Percentiles rank a stretch among this genome's conserved stretches.
These are phyloP conservation scores for Larimichthys polyactis DNA, from an alignment of 2,113 vertebrate genomes.

Conservation along the genomic window DNA sequence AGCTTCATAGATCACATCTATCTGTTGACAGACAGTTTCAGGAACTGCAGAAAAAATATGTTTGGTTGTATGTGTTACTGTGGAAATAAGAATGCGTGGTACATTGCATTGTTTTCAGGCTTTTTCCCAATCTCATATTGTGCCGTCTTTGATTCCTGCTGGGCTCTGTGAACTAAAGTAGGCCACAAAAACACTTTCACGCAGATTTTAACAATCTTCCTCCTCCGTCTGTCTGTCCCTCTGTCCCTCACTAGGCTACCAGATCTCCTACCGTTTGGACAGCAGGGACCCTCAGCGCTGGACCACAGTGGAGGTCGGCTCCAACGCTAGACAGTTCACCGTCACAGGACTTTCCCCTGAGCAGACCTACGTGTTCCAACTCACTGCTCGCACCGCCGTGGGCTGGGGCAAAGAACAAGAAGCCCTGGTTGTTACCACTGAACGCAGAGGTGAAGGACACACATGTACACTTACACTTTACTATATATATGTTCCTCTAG, in stretches of 20 bases:
- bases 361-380: conserved; percentile 91
- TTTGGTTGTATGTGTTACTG: conserved; percentile 34
- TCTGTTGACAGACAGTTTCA: background rate
- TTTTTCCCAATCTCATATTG: conserved; percentile 18
- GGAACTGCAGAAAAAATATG: background rate
- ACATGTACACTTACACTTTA: background rate
- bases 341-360: conserved; percentile 90
- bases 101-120: conserved; percentile 5
- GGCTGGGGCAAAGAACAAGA: conserved; percentile 93
- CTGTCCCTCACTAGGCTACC: conserved; percentile 86
- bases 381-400: conserved; percentile 92
- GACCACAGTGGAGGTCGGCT: conserved; percentile 94
- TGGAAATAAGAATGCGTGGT: conserved; percentile 23
- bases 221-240: conserved; percentile 18
- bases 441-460: conserved; percentile 90
- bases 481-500: background rate
- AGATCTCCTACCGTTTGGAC: conserved; percentile 93
- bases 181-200: conserved; percentile 35
- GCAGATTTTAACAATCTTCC: conserved; percentile 17
- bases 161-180: conserved; percentile 42
- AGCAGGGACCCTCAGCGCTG: conserved; percentile 90
- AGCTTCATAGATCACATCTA: conserved; percentile 14
- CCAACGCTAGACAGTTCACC: conserved; percentile 91
- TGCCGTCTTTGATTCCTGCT: conserved; percentile 46
- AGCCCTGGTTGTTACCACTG: conserved; percentile 94